Conservation (phyloP, 2,888 invertebrate species). For the Pandemis corylana region DNA sequence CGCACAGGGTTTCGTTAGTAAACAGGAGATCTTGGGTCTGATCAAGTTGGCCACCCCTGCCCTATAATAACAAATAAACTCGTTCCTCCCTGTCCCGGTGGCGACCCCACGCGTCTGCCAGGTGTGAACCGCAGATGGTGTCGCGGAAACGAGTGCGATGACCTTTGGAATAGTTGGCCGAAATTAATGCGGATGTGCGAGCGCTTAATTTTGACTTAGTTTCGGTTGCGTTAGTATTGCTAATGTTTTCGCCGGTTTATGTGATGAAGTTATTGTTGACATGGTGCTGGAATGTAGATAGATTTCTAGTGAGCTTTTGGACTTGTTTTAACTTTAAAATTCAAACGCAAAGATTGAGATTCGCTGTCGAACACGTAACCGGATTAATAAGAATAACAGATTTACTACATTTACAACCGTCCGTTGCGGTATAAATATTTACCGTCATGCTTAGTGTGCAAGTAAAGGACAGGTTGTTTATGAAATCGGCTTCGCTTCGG, state of each 20-base stretch:
- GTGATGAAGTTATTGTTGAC: neutral
- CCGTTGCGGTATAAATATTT: constrained; percentile 6
- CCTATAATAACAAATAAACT: constrained; percentile 6
- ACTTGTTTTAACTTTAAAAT: neutral
- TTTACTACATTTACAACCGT: constrained; percentile 7
- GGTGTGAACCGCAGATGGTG: constrained; percentile 75
- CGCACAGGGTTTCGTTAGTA: no score
- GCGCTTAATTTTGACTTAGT: neutral
- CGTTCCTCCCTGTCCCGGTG: constrained; percentile 22
- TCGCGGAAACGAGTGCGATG: constrained; percentile 29
- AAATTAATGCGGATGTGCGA: constrained; percentile 7
- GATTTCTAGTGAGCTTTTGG: neutral
- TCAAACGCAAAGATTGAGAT: neutral
- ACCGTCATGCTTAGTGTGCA: constrained; percentile 11
- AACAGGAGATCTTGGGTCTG: no score
- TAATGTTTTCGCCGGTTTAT: neutral
- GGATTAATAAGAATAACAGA: constrained; percentile 11
- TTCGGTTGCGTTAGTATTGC: neutral
- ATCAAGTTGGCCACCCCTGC: no score
- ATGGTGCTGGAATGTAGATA: neutral
- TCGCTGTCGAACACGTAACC: constrained; percentile 20
- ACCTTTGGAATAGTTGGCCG: constrained; percentile 17
- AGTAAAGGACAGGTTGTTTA: constrained; percentile 32
- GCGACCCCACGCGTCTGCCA: constrained; percentile 75
- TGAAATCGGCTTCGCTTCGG: constrained; percentile 42